Percentiles rank a stretch among this genome's conserved stretches.
Evolutionary conservation across 1,140 invertebrate genomes (phyloP).

Genomic region (Callitettix versicolor): DNA sequence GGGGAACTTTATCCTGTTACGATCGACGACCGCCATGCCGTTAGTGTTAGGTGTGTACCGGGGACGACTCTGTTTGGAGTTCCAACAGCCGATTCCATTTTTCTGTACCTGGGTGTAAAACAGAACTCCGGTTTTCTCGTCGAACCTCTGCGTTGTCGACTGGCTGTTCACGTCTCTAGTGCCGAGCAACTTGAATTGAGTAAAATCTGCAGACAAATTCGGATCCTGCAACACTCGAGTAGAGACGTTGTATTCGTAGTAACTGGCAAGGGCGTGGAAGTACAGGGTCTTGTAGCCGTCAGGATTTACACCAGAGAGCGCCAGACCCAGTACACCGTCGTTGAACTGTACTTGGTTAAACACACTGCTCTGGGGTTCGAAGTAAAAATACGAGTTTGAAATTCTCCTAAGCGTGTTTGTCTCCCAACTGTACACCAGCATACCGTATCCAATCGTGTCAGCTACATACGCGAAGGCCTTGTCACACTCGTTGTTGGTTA

Average conservation of each 20-base stretch:
- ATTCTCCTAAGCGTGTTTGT: no score
- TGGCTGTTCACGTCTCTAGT: conserved; percentile 53
- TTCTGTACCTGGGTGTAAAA: conserved; percentile 66
- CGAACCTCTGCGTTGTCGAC: conserved; percentile 58
- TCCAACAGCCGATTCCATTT: conserved; percentile 73
- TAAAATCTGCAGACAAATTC: conserved; percentile 42
- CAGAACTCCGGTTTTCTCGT: conserved; percentile 52
- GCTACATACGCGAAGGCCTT: no score
- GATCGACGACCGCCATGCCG: no score
- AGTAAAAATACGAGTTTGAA: no score
- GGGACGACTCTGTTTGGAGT: conserved; percentile 36
- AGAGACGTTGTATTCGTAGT: conserved; percentile 64
- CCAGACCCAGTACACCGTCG: conserved; percentile 72
- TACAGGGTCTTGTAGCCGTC: conserved; percentile 59
- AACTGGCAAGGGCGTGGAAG: conserved; percentile 65
- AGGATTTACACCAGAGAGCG: conserved; percentile 47
- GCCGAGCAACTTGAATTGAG: conserved; percentile 52
- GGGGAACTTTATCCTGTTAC: no score
- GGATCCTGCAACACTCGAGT: conserved; percentile 57
- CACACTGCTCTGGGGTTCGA: no score
- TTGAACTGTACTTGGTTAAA: no score
- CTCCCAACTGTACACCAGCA: no score
- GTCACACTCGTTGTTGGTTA: no score
- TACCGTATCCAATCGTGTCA: no score
- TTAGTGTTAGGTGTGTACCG: no score